Base-by-base conservation (phyloP, 2,113 vertebrate genomes). In the Mustela nigripes region DNA sequence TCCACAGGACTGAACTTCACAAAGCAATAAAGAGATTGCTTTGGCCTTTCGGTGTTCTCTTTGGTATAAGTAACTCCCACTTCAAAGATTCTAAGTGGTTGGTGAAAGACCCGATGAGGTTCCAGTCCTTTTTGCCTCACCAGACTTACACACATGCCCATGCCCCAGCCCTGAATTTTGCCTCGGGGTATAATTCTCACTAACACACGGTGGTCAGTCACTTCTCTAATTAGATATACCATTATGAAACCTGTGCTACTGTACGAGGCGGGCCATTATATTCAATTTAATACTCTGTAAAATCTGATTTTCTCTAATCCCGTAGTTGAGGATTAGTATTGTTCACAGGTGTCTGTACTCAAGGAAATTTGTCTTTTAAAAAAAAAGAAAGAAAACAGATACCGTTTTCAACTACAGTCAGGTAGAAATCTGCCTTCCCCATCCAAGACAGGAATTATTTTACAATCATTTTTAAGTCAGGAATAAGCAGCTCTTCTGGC, bases 171-270 rank as follows among this genome's bases (percentile, higher is more conserved):
- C 94, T 65, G 74, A 62, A 71, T 84, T 96, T 90, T 95, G 62
- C 94, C 76, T 71, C 58, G 42, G 39, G 53, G 42, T 42, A 56
- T 94, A 87, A 78, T 97, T 86, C 89, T 95, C 83, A 87, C 56
- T 83, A 93, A 94, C 42, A 91, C 16, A 71, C 56, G 89, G 36
- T 81, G 83, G 26, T 87, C 53, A 36, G 8, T 89, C 60, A 73
- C 73, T 80, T 95, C 16, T 26, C 86, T 96, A 94, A 95, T 95
- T 93, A 97, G 94, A 89, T 94, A 48, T 80, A 26, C 79, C 88
- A n/a, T 92, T 65, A 89, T 24, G 62, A 96, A 80, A 65, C 79
- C 96, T 88, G 84, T 94, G 81, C 81, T 84, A 33, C 85, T 76
- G 1, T 80, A 79, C 62, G 73, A 48, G 45, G 33, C 60, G 58